Base-by-base conservation (phyloP, 2,113 vertebrate genomes). In the Passer montanus region DNA sequence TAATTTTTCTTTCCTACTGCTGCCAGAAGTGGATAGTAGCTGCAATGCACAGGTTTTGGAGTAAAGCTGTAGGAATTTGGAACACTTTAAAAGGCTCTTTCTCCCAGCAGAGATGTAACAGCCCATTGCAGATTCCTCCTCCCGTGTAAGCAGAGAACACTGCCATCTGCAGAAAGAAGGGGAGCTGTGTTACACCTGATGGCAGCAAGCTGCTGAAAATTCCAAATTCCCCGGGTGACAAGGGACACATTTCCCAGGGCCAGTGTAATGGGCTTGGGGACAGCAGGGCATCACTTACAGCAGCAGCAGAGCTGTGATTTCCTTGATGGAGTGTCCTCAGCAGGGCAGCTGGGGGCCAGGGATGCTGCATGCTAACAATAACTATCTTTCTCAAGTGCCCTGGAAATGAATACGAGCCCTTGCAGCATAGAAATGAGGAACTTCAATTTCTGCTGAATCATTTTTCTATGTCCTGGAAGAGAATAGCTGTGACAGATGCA, bases 371-470 rank as follows among this genome's bases (percentile, higher is more conserved):
- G 93, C 94, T 95, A 94, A 97, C 96, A 97, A 97, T 95, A 98
- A 97, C 97, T 84, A 95, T 97, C 95, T 47, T 92, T 96, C 87
- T 97, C 95, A 97, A 74, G 90, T 89, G 96, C 95, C 93, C 90
- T 95, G 96, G 94, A 97, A 98, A 98, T 98, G 97, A 97, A 94
- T 95, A 97, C 77, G n/a, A 97, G 93, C 94, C 96, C 93, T 95
- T 92, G 87, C 95, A 43, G 89, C 96, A 97, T 95, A 96, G 95
- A 96, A 96, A 98, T 97, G 97, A 98, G 97, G 89, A 97, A 95
- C 89, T 97, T 97, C 97, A 96, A 98, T 97, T 98, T 97, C 96
- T 96, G 96, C 90, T 93, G 95, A 96, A 94, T 96, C 96, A 97
- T 98, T 98, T 98, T 97, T 98, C 96, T 97, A 49, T 96, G 97